These are phyloP conservation scores for Diplodus puntazzo DNA, from an alignment of 2,797 vertebrate species.

Conservation along the genomic window DNA sequence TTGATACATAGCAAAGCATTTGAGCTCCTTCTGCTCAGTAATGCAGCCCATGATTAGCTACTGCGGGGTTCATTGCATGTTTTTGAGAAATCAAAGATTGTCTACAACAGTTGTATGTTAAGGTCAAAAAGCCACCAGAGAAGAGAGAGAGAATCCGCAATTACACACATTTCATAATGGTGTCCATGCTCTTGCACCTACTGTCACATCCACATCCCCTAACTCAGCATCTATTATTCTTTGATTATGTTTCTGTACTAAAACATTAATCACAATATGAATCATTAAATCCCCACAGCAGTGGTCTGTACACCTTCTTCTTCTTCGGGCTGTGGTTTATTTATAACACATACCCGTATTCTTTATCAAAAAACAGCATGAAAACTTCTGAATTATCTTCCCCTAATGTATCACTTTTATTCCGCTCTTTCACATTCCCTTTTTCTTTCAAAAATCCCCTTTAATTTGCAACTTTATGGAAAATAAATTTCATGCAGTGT, in stretches of 20 bases:
- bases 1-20: neutral
- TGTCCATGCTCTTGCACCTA: neutral
- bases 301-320: neutral
- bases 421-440: neutral
- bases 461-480: slow-evolving; percentile 10
- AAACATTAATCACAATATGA: slow-evolving; percentile 3
- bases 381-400: slow-evolving; percentile 12
- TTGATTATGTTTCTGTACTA: neutral
- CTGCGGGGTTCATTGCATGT: neutral
- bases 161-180: neutral
- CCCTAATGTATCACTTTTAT: neutral
- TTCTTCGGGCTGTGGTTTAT: neutral
- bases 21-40: too few species aligned
- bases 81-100: neutral
- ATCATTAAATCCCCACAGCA: neutral
- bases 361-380: neutral
- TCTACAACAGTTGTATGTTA: too few species aligned
- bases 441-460: neutral
- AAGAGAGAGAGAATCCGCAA: neutral
- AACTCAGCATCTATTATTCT: slow-evolving; percentile 5
- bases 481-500: neutral
- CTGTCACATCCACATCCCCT: neutral
- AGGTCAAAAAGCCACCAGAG: neutral
- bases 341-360: neutral
- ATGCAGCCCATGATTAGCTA: neutral